Base-by-base conservation (phyloP, 2,113 vertebrate species). In the Glaucomys volans region DNA sequence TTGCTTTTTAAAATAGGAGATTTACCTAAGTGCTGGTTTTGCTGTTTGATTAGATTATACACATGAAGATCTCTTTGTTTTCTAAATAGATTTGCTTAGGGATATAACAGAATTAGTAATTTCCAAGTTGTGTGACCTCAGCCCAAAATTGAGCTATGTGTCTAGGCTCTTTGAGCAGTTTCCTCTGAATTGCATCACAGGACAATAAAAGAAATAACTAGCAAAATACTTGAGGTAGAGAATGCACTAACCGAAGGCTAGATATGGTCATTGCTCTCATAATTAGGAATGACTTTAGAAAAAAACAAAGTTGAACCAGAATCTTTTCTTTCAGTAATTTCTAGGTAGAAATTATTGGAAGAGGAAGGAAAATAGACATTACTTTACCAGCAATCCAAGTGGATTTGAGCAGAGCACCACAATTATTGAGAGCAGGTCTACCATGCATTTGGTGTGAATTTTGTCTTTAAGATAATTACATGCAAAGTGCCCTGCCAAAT, bases 21-120 rank as follows among this genome's bases (percentile, higher is more conserved):
- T 9, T 54, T n/a, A 52, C 22, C 18, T 66, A 64, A 88, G 75
- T 75, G 28, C 28, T 42, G 32, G 26, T 71, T 82, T 90, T 91
- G 35, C 28, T 75, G 11, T 93, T 82, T 80, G 82, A 76, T 35
- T 50, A 24, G 40, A 67, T 62, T 22, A 52, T 30, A 28, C 24
- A 11, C 12, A 64, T 64, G 32, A 32, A 74, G 54, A 57, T 54
- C 42, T 66, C 82, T 93, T 86, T 52, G 32, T 85, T 93, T 95
- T 37, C 72, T 32, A 79, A 35, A 67, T 28, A 59, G 26, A 17
- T 81, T 93, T 90, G 40, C 79, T 89, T 64, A 81, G 47, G 54
- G 28, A 50, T 80, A 2, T 35, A 72, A 81, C 6, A 71, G 76
- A 77, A 82, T 88, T 20, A 50, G 10, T 89, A 11, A 94, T 59